A percentile compares a stretch with the other conserved stretches of the same genome.
Evolutionary conservation across 2,797 vertebrate species (phyloP).

Genomic region (Sitta carolinensis): DNA sequence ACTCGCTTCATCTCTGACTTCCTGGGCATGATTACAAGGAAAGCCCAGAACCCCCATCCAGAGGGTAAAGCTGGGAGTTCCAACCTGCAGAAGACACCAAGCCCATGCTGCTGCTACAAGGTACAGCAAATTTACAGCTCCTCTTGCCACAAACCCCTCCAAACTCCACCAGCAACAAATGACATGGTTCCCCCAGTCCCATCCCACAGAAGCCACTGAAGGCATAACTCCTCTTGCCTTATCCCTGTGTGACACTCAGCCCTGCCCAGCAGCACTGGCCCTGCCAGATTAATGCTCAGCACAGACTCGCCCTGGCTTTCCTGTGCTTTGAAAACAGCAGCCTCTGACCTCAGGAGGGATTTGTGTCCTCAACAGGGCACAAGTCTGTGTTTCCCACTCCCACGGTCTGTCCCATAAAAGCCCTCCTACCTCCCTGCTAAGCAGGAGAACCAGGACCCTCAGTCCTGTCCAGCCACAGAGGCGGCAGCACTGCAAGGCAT

Average conservation of each 20-base stretch:
- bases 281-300: neutral
- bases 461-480: neutral
- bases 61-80: neutral
- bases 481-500: neutral
- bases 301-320: neutral
- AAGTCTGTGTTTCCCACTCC: rapidly evolving
- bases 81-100: neutral
- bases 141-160: neutral
- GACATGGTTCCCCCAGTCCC: neutral
- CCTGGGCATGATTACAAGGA: rapidly evolving
- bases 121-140: neutral
- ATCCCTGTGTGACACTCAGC: neutral
- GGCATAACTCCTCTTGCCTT: neutral
- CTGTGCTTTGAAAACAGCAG: neutral
- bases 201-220: neutral
- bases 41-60: neutral
- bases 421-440: rapidly evolving
- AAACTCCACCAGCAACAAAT: neutral
- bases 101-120: rapidly evolving
- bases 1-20: rapidly evolving
- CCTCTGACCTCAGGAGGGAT: neutral
- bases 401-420: neutral
- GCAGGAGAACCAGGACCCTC: neutral
- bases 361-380: neutral
- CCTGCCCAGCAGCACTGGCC: neutral